These are phyloP conservation scores for Zingel zingel DNA, from an alignment of 2,113 vertebrate genomes.

Conservation along the genomic window DNA sequence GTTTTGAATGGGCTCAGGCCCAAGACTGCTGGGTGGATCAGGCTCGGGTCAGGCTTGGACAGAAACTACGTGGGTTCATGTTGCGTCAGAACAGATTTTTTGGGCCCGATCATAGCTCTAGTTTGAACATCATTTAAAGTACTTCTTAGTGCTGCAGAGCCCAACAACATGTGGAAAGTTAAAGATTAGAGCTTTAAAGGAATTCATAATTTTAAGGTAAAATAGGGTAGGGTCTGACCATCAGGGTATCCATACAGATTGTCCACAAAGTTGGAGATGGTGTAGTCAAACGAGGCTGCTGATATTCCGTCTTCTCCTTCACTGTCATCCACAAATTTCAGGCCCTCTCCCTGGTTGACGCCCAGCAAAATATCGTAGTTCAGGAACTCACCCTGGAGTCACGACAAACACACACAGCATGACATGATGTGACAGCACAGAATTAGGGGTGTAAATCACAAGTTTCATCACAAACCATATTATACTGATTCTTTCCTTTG, in stretches of 20 bases:
- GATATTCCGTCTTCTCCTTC: slow-evolving; percentile 96
- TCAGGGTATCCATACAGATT: slow-evolving; percentile 95
- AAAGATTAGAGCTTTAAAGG: neutral
- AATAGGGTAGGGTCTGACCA: slow-evolving; percentile 76
- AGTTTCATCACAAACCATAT: no score
- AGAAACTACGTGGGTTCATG: no score
- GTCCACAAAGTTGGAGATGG: slow-evolving; percentile 97
- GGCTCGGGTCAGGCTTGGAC: no score
- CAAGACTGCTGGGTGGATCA: no score
- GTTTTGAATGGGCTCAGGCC: no score
- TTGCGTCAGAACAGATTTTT: no score
- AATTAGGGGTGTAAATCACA: no score
- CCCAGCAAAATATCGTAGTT: slow-evolving; percentile 97
- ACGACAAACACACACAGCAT: slow-evolving; percentile 25
- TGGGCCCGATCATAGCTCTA: no score
- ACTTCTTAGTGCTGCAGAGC: neutral
- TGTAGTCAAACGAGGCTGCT: slow-evolving; percentile 94
- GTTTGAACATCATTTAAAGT: neutral
- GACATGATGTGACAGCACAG: slow-evolving; percentile 3
- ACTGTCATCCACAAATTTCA: slow-evolving; percentile 96
- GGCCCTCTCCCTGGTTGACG: slow-evolving; percentile 95
- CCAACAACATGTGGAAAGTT: neutral
- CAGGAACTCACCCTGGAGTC: slow-evolving; percentile 91
- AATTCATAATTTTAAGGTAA: neutral
- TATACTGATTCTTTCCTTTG: no score